phyloP scores from a whole-genome alignment of 2,113 vertebrate species.

The Nerophis ophidion region DNA sequence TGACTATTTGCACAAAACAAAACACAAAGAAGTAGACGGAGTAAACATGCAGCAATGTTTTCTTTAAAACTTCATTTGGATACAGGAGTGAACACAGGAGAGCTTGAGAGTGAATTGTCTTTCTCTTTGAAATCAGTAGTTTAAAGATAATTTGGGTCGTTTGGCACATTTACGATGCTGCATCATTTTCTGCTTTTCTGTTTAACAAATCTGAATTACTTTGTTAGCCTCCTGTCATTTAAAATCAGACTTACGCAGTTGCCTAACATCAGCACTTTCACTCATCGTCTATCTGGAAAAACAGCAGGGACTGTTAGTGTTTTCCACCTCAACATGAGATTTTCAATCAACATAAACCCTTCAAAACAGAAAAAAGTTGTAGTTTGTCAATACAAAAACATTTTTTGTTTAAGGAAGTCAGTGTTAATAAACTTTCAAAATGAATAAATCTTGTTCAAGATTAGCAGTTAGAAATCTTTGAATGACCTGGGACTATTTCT shows the following conservation, averaged over 20 bases:
- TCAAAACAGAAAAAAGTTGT: background rate
- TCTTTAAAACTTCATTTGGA: constrained; percentile 15
- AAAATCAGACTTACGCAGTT: constrained; percentile 19
- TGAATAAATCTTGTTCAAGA: constrained; percentile 17
- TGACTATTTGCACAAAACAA: constrained; percentile 22
- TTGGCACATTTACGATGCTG: constrained; percentile 31
- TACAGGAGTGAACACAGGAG: constrained; percentile 33
- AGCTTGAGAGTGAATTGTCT: constrained; percentile 18
- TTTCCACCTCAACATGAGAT: constrained; percentile 13
- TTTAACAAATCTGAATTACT: constrained; percentile 36
- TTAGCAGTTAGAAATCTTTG: background rate
- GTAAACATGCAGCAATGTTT: constrained; percentile 38
- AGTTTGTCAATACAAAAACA: background rate
- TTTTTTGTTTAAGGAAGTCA: no score
- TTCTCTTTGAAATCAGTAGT: constrained; percentile 29
- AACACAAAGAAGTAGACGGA: constrained; percentile 26
- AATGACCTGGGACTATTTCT: background rate
- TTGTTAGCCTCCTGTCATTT: constrained; percentile 36
- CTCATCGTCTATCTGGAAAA: constrained; percentile 20
- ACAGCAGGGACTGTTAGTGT: constrained; percentile 20
- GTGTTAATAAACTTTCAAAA: background rate
- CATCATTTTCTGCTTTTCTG: constrained; percentile 21
- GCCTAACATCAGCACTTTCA: constrained; percentile 31
- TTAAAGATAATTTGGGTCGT: constrained; percentile 39
- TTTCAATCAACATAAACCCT: constrained; percentile 21